A percentile compares a stretch with the other conserved stretches of the same genome.
Evolutionary conservation across 1,140 invertebrate species (phyloP).

Genomic region (Diachasma alloeum): DNA sequence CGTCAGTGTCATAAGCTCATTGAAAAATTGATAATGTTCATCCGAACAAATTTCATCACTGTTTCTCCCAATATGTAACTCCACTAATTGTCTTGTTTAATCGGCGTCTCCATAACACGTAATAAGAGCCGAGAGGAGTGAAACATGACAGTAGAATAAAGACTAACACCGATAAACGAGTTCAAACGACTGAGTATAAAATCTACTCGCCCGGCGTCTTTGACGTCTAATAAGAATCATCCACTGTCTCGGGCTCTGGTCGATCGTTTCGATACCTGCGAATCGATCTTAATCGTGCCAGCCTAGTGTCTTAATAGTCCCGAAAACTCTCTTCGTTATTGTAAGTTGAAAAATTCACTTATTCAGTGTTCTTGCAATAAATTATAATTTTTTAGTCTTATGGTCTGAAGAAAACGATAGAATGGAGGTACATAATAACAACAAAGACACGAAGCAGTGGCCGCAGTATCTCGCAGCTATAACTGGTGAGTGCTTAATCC

Average conservation of each 20-base stretch:
- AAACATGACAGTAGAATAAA: neutral
- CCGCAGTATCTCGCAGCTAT: constrained; percentile 56
- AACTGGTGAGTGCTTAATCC: constrained; percentile 46
- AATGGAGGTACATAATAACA: constrained; percentile 52
- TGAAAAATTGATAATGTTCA: no score
- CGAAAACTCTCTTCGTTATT: neutral
- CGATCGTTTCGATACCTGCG: neutral
- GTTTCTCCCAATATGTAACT: no score
- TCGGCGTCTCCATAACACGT: neutral
- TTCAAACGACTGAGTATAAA: constrained; percentile 1
- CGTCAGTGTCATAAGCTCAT: no score
- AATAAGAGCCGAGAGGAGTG: neutral
- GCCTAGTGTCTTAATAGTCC: neutral
- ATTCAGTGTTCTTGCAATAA: neutral
- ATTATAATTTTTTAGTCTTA: constrained; percentile 2
- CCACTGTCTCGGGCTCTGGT: neutral
- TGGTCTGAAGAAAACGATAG: constrained; percentile 33
- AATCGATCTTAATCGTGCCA: neutral
- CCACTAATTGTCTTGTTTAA: neutral
- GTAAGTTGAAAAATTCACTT: neutral
- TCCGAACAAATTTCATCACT: no score
- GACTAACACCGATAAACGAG: neutral
- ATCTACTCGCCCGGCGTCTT: neutral
- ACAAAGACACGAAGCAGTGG: constrained; percentile 47
- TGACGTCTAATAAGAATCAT: neutral